Evolutionary conservation across 2,888 invertebrate genomes (phyloP), one percentile per base, ranked within the genome.

Genomic region (Drosophila suboccidentalis): DNA sequence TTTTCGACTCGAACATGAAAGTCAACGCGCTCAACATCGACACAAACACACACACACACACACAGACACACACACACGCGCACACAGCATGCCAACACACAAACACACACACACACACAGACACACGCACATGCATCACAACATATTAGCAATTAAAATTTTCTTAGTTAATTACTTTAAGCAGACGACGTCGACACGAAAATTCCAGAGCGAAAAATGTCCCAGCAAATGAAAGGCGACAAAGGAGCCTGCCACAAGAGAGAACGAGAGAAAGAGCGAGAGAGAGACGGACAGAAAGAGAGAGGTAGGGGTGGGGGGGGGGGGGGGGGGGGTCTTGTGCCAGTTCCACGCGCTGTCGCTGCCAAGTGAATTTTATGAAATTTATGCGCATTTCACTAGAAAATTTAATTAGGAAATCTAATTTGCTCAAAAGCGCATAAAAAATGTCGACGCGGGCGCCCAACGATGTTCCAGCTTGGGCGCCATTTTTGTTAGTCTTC

Each of bases 371-470:
- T 89, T 90, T 87, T 89, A 79, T 85, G 81, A 78, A 87, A 82
- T 83, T 83, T 87, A 90, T 91, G 86, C 88, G 84, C 88, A 85
- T 91, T 89, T 90, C 91, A 87, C 89, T 90, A 87, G 85, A 90
- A 90, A 92, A 92, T 92, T 92, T 92, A 92, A 92, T 92, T 92
- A 92, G 92, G 91, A 92, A 92, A 92, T 92, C 91, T 92, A 92
- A 92, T 92, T 92, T 92, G 92, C 90, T 91, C 92, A 92, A 91
- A 92, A 91, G 91, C 90, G 92, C 92, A 92, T 92, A 90, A 92
- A 92, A 91, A 90, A 91, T 89, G 85, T 85, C 80, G 60, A n/a
- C 22, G 47, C 15, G 59, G 59, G 51, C 41, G 60, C 60, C 38
- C 61, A 62, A 62, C 43, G 32, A 43, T 15, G 29, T 22, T 38